Percentiles rank a stretch among this genome's conserved stretches.
Conservation (phyloP, 2,888 invertebrate species). For the Tipula vernalis region DNA sequence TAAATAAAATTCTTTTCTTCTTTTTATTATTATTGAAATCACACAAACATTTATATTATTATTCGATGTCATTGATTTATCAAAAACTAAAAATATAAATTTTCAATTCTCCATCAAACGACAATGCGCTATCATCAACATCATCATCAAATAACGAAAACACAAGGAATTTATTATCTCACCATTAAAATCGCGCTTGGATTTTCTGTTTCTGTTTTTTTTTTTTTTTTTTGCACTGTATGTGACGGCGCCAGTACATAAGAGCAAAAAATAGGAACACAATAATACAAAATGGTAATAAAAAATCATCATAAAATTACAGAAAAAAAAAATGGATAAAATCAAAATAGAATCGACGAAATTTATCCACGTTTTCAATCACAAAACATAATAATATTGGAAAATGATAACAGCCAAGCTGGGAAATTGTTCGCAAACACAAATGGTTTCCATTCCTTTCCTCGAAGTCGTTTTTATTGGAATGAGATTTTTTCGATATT, state of each 20-base stretch:
- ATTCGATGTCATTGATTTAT: neutral
- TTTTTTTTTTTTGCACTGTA: neutral
- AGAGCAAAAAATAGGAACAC: neutral
- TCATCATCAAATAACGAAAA: neutral
- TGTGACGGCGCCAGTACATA: neutral
- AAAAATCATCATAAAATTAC: neutral
- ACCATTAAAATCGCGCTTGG: neutral
- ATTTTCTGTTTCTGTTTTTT: neutral
- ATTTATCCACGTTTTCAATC: neutral
- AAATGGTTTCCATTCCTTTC: no score
- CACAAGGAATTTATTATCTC: neutral
- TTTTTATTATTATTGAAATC: neutral
- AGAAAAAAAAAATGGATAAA: neutral
- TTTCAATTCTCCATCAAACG: neutral
- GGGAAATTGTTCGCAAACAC: neutral
- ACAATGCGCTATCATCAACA: neutral
- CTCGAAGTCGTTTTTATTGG: no score
- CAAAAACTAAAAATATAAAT: neutral
- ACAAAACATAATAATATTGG: neutral
- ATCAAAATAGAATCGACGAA: neutral
- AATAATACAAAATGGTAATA: neutral
- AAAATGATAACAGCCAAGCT: neutral
- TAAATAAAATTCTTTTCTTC: neutral
- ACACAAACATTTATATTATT: neutral
- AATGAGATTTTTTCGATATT: no score